Conservation (phyloP, 2,797 vertebrate genomes). For the Poeciliopsis paucimaculata region DNA sequence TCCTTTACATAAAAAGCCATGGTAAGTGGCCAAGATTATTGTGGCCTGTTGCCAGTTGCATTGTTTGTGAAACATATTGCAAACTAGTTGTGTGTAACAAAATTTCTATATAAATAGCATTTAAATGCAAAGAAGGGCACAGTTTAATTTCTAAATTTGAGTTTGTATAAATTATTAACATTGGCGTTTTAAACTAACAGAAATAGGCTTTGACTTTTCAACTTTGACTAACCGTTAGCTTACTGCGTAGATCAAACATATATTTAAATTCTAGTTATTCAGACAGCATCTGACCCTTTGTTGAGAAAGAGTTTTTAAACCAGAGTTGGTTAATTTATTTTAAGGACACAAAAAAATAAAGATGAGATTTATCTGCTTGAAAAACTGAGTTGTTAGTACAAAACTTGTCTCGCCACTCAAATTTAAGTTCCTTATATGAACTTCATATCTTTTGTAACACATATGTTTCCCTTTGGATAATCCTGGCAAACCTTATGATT, state of each 20-base stretch:
- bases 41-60: neutral
- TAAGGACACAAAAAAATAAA: neutral
- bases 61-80: neutral
- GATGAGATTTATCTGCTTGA: neutral
- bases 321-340: neutral
- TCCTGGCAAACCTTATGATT: neutral
- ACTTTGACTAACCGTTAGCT: neutral
- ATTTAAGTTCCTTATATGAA: neutral
- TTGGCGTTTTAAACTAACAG: neutral
- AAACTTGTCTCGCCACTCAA: neutral
- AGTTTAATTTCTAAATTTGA: neutral
- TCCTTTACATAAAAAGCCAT: neutral
- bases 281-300: neutral
- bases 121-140: neutral
- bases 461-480: neutral
- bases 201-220: neutral
- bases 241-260: neutral
- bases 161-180: neutral
- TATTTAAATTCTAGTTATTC: neutral
- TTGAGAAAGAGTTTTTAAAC: neutral
- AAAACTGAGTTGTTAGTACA: neutral
- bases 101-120: neutral
- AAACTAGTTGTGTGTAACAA: neutral
- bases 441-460: neutral
- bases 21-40: neutral